phyloP scores from a whole-genome alignment of 2,113 vertebrate species.

The Aramus guarauna region DNA sequence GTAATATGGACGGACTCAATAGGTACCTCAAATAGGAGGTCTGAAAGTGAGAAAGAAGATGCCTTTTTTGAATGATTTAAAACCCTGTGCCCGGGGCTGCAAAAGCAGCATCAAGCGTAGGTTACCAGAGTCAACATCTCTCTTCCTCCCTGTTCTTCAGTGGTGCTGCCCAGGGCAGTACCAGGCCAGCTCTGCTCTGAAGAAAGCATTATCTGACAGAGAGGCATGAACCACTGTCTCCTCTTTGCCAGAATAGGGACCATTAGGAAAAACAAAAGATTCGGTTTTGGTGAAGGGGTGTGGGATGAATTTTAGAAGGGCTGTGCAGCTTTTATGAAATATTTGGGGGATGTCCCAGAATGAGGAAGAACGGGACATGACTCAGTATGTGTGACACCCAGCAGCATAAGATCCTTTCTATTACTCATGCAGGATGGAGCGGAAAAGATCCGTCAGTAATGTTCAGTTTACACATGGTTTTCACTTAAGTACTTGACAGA shows the following conservation, averaged over 20 bases:
- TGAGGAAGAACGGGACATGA: background rate
- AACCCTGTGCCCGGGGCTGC: background rate
- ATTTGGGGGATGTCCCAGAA: background rate
- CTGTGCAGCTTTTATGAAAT: background rate
- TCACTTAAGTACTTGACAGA: conserved; percentile 9
- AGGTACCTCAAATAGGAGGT: background rate
- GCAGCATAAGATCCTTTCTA: background rate
- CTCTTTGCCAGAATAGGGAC: background rate
- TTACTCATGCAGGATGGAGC: background rate
- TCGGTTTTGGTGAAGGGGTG: background rate
- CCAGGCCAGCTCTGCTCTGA: background rate
- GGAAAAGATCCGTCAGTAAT: background rate
- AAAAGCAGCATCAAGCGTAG: background rate
- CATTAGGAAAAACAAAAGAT: background rate
- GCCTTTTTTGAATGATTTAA: background rate
- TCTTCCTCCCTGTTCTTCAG: background rate
- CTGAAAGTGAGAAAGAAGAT: background rate
- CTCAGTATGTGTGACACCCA: background rate
- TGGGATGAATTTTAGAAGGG: background rate
- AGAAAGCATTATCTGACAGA: background rate
- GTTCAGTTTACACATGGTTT: background rate
- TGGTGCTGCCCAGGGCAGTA: background rate
- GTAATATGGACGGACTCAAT: background rate
- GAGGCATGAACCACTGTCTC: background rate
- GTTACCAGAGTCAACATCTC: background rate